A percentile compares a stretch with the other conserved stretches of the same genome.
These are phyloP conservation scores for Nymphalis c-album DNA, from an alignment of 2,888 invertebrate species.

Conservation along the genomic window DNA sequence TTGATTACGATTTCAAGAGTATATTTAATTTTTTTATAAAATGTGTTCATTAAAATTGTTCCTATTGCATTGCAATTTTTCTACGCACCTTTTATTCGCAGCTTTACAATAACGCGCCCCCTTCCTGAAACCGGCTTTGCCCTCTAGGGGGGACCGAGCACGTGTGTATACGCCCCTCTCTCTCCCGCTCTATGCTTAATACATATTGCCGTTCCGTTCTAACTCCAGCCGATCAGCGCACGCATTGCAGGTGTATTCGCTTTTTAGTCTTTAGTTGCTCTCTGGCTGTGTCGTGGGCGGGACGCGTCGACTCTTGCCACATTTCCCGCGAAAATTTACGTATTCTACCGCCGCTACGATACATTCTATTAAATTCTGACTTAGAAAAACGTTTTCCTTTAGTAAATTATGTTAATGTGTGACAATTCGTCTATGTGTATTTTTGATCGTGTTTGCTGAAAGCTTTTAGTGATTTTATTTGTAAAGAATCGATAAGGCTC, in stretches of 20 bases:
- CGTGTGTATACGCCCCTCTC: conserved; percentile 63
- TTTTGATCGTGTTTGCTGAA: conserved; percentile 50
- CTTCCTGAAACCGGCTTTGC: conserved; percentile 70
- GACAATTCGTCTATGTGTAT: conserved; percentile 49
- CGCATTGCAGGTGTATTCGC: conserved; percentile 78
- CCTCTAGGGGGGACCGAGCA: conserved; percentile 64
- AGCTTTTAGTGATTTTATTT: conserved; percentile 52
- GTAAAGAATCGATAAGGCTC: conserved; percentile 42
- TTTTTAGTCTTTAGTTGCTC: conserved; percentile 61
- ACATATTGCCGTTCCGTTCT: conserved; percentile 50
- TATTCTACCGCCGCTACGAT: conserved; percentile 35
- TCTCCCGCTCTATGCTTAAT: conserved; percentile 41
- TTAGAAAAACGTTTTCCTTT: conserved; percentile 37
- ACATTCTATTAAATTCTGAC: conserved; percentile 30
- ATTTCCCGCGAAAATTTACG: conserved; percentile 79
- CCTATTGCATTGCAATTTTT: conserved; percentile 22
- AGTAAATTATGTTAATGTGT: conserved; percentile 58
- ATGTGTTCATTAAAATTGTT: conserved; percentile 16
- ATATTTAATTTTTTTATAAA: neutral
- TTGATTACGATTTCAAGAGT: too few relatives aligned
- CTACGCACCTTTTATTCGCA: conserved; percentile 63
- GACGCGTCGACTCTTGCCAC: conserved; percentile 48
- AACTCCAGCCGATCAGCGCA: conserved; percentile 67
- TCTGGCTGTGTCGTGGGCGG: conserved; percentile 59
- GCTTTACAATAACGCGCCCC: conserved; percentile 73